Conservation (phyloP, 2,888 invertebrate species). For the Oeneis ivallda region DNA sequence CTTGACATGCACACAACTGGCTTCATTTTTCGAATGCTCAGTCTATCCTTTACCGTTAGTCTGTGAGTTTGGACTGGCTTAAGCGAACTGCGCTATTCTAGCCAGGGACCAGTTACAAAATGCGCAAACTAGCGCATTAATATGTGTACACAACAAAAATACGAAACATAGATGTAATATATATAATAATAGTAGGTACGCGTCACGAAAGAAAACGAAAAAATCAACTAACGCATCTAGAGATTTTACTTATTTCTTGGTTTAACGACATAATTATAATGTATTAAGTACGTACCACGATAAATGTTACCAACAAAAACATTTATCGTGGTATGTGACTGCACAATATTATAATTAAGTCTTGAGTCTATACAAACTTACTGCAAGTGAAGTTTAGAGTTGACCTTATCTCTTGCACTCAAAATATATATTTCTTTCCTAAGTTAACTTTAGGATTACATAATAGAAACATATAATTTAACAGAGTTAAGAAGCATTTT, state of each 20-base stretch:
- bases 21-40: neutral
- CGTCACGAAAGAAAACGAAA: no score
- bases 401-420: neutral
- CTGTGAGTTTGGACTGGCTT: slow-evolving; percentile 33
- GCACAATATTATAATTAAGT: no score
- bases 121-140: slow-evolving; percentile 15
- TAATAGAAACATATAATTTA: neutral
- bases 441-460: neutral
- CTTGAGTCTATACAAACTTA: no score
- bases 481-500: neutral
- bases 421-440: neutral
- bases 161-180: no score
- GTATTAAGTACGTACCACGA: no score
- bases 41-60: slow-evolving; percentile 5
- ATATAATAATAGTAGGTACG: no score
- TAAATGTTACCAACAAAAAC: no score
- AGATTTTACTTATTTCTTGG: no score
- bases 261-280: no score
- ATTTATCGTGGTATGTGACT: no score
- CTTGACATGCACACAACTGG: neutral
- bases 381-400: no score
- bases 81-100: slow-evolving; percentile 40
- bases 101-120: slow-evolving; percentile 45
- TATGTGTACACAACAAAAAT: slow-evolving; percentile 9
- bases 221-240: no score